Percentiles rank a stretch among this genome's conserved stretches.
phyloP scores from a whole-genome alignment of 2,888 invertebrate species.

The Philereme transversata region DNA sequence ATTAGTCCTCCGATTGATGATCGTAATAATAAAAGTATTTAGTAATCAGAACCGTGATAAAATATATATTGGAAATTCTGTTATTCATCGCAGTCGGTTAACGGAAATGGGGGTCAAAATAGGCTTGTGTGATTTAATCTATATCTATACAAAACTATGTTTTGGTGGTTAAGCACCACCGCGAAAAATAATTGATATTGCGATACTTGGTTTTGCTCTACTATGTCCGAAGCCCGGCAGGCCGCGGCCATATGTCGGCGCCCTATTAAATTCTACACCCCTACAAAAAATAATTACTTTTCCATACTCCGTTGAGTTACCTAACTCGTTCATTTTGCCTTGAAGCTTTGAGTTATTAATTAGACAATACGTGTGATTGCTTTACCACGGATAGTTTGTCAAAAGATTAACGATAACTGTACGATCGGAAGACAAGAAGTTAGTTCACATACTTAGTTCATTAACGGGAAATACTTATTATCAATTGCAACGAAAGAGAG shows the following conservation, averaged over 20 bases:
- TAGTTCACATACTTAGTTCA: conserved; percentile 17
- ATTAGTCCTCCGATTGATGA: no score
- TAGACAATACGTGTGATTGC: conserved; percentile 42
- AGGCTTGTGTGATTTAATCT: no score
- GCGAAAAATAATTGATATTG: not conserved
- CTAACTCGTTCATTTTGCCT: conserved; percentile 61
- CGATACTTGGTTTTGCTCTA: conserved; percentile 30
- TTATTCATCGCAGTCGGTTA: no score
- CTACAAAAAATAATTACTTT: conserved; percentile 79
- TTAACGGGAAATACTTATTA: not conserved
- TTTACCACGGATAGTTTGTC: conserved; percentile 24
- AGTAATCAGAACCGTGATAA: no score
- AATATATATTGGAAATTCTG: no score
- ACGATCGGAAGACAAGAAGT: conserved; percentile 13
- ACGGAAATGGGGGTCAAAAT: no score
- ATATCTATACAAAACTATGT: no score
- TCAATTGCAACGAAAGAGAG: not conserved
- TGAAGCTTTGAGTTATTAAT: conserved; percentile 52
- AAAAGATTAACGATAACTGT: conserved; percentile 14
- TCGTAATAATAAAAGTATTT: no score
- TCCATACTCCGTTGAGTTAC: conserved; percentile 61
- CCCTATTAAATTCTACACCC: conserved; percentile 70
- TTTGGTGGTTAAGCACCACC: no score
- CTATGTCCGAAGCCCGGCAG: conserved; percentile 22
- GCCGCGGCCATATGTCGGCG: conserved; percentile 68